Conservation (phyloP, 2,113 vertebrate species). For the Bettongia penicillata region DNA sequence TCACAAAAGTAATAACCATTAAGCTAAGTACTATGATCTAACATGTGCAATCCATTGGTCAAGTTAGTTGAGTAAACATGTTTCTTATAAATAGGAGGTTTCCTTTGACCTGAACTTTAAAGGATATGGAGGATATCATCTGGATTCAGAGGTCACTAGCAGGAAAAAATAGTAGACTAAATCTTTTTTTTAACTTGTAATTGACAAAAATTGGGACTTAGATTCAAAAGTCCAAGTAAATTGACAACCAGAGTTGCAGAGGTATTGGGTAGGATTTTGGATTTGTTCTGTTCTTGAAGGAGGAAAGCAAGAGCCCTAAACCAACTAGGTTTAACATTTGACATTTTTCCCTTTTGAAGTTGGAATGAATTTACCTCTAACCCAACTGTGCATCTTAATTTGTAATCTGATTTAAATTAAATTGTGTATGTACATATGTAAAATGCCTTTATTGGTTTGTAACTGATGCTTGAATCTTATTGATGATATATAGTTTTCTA, state of each 20-base stretch:
- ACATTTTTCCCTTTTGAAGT: conserved; percentile 65
- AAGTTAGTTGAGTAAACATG: background rate
- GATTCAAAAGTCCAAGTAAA: background rate
- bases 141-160: background rate
- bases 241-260: background rate
- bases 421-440: conserved; percentile 58
- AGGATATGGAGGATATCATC: background rate
- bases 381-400: conserved; percentile 72
- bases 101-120: background rate
- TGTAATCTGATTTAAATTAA: conserved; percentile 53
- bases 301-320: background rate
- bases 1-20: background rate
- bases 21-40: background rate
- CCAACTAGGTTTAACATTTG: conserved; percentile 61
- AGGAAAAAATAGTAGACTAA: background rate
- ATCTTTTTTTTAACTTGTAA: background rate
- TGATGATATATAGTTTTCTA: conserved; percentile 81
- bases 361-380: conserved; percentile 64
- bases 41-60: background rate
- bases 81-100: background rate
- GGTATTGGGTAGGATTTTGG: background rate
- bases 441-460: conserved; percentile 42
- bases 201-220: background rate
- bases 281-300: conserved; percentile 34
- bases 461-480: conserved; percentile 73